Evolutionary conservation across 2,113 vertebrate genomes (phyloP), one percentile per base, ranked within the genome.

Genomic region (Oplegnathus fasciatus): DNA sequence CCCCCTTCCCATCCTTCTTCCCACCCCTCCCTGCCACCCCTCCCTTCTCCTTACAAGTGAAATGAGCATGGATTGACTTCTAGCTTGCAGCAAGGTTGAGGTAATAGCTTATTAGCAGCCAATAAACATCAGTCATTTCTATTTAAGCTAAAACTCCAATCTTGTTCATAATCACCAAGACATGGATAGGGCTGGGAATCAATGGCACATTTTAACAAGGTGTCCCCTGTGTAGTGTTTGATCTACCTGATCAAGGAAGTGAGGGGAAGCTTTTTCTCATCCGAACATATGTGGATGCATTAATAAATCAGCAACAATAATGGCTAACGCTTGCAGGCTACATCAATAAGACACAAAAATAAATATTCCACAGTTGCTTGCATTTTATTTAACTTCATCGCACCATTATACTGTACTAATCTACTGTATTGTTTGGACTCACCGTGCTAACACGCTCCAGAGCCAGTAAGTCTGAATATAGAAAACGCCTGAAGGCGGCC

Each of bases 51-150:
- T 85, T 76, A 88, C 88, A 82, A 83, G 85, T 86, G 28, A 93
- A 94, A 93, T 75, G 79, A 89, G 82, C 92, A 86, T 65, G 79
- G 83, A 83, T 89, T 79, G 89, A 91, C 87, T 92, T 84, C 84
- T 89, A 71, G 89, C 92, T 93, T 57, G 84, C 85, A 91, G 93
- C 88, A 91, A 93, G 90, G 91, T 94, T 92, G 90, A 91, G 89
- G 90, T 90, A 94, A 94, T 93, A 80, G 90, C 89, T 94, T 92
- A 91, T 93, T 94, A 94, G 91, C 80, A 82, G 89, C 89, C 88
- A 92, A 93, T 94, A 91, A 90, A 92, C 88, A 94, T 93, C 93
- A 90, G 88, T 91, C 91, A 91, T 93, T 92, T 94, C 76, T 58
- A 89, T 92, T 94, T 89, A 92, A 72, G 90, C 86, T 37, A 90